Conservation (phyloP, 2,113 vertebrate genomes). For the Columba livia region DNA sequence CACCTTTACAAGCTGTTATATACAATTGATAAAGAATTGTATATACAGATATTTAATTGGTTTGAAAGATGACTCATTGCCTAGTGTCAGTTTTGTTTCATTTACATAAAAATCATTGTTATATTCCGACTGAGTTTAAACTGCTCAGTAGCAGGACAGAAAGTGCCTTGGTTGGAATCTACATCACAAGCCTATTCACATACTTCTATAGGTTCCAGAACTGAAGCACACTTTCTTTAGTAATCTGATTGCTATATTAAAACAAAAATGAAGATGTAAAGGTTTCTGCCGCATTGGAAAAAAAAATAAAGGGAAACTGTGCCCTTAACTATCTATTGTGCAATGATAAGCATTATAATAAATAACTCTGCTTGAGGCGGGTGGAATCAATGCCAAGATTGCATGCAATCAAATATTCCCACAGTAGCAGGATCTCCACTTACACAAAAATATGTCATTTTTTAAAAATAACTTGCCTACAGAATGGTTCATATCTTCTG, state of each 20-base stretch:
- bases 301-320: neutral
- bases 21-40: neutral
- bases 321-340: neutral
- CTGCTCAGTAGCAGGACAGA: neutral
- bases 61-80: neutral
- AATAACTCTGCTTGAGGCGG: neutral
- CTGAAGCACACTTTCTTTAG: neutral
- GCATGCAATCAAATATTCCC: neutral
- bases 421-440: neutral
- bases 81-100: neutral
- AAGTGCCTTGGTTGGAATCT: neutral
- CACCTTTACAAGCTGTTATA: neutral
- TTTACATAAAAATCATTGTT: neutral
- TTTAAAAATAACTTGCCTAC: conserved; percentile 24
- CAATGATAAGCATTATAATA: neutral
- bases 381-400: conserved; percentile 6
- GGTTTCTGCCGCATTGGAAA: neutral
- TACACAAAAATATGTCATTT: conserved; percentile 13
- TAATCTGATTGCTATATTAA: neutral
- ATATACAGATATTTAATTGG: neutral
- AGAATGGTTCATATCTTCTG: neutral
- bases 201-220: neutral
- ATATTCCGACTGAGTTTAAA: neutral
- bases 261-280: neutral
- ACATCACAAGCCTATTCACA: neutral